A percentile compares a stretch with the other conserved stretches of the same genome.
phyloP scores from a whole-genome alignment of 37 sponge, comb jelly and placozoan genomes.

The Crambe crambe region DNA sequence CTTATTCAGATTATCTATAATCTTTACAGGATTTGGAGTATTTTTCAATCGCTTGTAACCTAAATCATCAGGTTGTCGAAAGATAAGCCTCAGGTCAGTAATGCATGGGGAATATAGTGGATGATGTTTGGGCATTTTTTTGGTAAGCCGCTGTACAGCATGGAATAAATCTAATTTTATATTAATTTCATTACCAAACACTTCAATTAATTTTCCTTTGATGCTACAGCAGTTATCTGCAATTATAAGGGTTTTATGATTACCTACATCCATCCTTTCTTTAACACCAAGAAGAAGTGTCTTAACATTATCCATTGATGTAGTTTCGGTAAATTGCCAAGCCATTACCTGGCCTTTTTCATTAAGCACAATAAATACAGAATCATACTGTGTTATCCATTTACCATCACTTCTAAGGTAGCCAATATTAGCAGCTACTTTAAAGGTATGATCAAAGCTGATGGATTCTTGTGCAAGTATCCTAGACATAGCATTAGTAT shows the following conservation, averaged over 20 bases:
- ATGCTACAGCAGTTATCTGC: constrained; percentile 54
- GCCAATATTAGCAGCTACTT: no score
- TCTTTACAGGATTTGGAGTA: constrained; percentile 44
- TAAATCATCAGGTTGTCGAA: constrained; percentile 30
- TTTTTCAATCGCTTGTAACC: constrained; percentile 1
- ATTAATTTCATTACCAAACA: constrained; percentile 32
- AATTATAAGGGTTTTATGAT: no score
- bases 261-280: constrained; percentile 17
- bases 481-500: no score
- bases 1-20: not conserved
- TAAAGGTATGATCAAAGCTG: no score
- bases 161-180: constrained; percentile 49
- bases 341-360: constrained; percentile 30
- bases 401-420: no score
- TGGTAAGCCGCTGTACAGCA: constrained; percentile 37
- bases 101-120: constrained; percentile 14
- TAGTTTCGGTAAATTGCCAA: constrained; percentile 29
- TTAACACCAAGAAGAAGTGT: not conserved
- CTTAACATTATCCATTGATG: constrained; percentile 23
- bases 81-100: constrained; percentile 31
- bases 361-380: constrained; percentile 40
- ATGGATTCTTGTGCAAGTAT: no score
- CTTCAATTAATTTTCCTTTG: constrained; percentile 26
- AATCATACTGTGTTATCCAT: no score
- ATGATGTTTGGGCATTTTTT: constrained; percentile 42